Base-by-base conservation (phyloP, 2,113 vertebrate species). In the Holacanthus passer region DNA sequence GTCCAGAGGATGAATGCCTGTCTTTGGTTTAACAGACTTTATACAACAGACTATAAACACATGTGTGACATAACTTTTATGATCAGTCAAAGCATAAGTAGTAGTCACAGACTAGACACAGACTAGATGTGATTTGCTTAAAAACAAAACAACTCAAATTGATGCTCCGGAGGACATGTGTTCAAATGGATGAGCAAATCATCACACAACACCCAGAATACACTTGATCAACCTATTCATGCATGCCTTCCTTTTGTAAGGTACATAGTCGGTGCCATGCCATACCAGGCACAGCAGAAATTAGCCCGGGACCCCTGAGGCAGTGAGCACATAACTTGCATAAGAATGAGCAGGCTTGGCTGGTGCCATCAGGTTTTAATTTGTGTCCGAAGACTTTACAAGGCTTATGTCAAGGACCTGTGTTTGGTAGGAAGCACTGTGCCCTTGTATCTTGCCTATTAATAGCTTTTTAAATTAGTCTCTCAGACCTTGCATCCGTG, bases 371-470 rank as follows among this genome's bases (percentile, higher is more conserved):
- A 37, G 80, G 77, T 79, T 90, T 88, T 89, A 89, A 93, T 94
- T 89, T 88, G 88, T 85, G 82, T 82, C 87, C 62, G 4, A 85
- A 86, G 88, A 90, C 85, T 87, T 89, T 81, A 83, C 89, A 88
- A 82, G 88, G 70, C 71, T 90, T 82, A 47, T 87, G 85, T 89
- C 89, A 90, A 90, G 85, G 87, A 87, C 87, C 85, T 56, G 45
- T 77, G 83, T 87, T 84, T 58, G 58, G 55, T 24, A 39, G 56
- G 77, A 89, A 69, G 77, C 63, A 58, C 35, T 17, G 60, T 68
- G 67, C 76, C 73, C 85, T 82, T 83, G 63, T 87, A 71, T 53
- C 84, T 73, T 41, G 48, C 41, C 85, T 82, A 83, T 81, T 91
- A 85, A 91, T 86, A 77, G 88, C 90, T 90, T 86, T 89, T 87